Evolutionary conservation across 2,888 invertebrate species (phyloP), one percentile per base, ranked within the genome.

Genomic region (Elegia similella): DNA sequence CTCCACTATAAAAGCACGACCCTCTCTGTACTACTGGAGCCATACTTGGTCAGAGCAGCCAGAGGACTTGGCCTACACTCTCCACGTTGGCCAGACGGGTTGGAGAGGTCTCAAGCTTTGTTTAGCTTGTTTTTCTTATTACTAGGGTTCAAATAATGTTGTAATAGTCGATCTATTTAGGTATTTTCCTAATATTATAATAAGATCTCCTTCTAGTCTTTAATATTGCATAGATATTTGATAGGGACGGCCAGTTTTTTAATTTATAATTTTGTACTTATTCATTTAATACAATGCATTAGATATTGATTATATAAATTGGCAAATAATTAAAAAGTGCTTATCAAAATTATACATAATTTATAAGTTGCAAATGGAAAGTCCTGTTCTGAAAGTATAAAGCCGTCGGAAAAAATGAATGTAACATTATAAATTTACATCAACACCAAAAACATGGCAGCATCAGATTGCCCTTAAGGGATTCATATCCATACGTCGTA

Each of bases 351-450:
- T 64, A 54, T 63, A 59, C 65, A 63, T 66, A 63, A 62, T 65
- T 67, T 62, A 53, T 69, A 74, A 70, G 66, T 62, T 62, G 59
- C 66, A 71, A 74, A 72, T 71, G 69, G 62, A 68, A 68, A 62
- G 63, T 61, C 63, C 61, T 71, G 62, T 70, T 67, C 62, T 65
- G 60, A 57, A 57, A 60, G 23, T 23, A 23, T 23, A 5, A 23
- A 23, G 2, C 23, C 5, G 23, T 5, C 5, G 5, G 23, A 23
- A 23, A 34, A 34, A 34, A 34, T 34, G 12, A 38, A 38, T 38
- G 38, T 12, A 10, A 38, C n/a, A 2, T 8, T 12, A 38, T 38
- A n/a, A 12, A 38, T 38, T 38, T 38, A 8, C 10, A 34, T 34
- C 34, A 38, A 38, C 12, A 38, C 34, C 34, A 38, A 38, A 38